Evolutionary conservation across 2,888 invertebrate genomes (phyloP), one percentile per base, ranked within the genome.

Genomic region (Lasioglossum figueresi): DNA sequence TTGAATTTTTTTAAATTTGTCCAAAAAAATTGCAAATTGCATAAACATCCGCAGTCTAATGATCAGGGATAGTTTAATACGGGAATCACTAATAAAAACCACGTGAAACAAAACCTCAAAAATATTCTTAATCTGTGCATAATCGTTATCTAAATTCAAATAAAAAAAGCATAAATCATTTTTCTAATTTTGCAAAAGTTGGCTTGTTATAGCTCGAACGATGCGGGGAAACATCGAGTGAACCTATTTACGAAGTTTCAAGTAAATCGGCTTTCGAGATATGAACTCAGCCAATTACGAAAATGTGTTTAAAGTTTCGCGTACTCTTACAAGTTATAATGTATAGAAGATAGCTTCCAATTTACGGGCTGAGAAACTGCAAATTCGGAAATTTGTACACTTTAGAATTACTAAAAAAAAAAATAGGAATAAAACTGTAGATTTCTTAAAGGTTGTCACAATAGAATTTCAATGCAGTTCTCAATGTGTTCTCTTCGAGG

Each of bases 201-300:
- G 31, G 16, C 63, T 31, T 63, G 31, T 63, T 14, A 27, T 5
- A 31, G 63, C 31, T 31, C 31, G 63, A 16, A 63, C 63, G 63
- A 16, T 31, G 6, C 16, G 31, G 63, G 31, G 63, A 2, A 4
- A 31, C 31, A 16, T 31, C 1, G 2, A 63, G 63, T 16, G 31
- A 27, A 63, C n/a, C 27, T 63, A 63, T 63, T 63, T 63, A 31
- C 63, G 6, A 63, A 63, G 63, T 63, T 63, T 63, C 63, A 27
- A 31, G 63, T 14, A 31, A 63, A 63, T 31, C 63, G 63, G 27
- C 31, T 63, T 63, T 31, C 63, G 5, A 63, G 63, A 31, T 63
- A 31, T 16, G 27, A 63, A 63, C 63, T 63, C 31, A 2, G 63
- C 63, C 31, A 63, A 63, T 63, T 63, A 63, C 63, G 63, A 63